phyloP scores from a whole-genome alignment of 1,140 invertebrate genomes.

The Lasaia peninsularis region DNA sequence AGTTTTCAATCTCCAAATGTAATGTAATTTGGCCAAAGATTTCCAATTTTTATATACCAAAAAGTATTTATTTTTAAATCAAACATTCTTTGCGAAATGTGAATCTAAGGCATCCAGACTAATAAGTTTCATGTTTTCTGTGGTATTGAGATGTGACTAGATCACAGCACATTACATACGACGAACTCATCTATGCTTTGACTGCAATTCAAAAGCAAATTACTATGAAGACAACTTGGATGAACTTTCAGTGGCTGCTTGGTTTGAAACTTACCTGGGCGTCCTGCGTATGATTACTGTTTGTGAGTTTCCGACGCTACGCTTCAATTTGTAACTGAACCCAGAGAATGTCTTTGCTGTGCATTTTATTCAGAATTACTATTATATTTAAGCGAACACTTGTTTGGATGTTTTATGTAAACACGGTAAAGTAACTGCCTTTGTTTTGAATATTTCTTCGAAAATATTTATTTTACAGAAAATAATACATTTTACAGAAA shows the following conservation, averaged over 20 bases:
- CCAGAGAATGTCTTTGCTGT: slow-evolving; percentile 45
- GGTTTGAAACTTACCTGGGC: slow-evolving; percentile 37
- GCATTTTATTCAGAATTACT: slow-evolving; percentile 32
- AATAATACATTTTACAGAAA: too few species aligned
- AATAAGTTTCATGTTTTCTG: not conserved
- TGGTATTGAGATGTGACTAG: not conserved
- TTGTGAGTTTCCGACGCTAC: slow-evolving; percentile 49
- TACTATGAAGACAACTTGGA: slow-evolving; percentile 46
- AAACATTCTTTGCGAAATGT: too few species aligned
- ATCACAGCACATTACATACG: not conserved
- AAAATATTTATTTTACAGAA: too few species aligned
- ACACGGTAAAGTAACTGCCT: too few species aligned
- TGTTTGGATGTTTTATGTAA: too few species aligned
- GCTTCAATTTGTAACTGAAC: slow-evolving; percentile 57
- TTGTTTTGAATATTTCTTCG: too few species aligned
- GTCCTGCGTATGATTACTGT: slow-evolving; percentile 60
- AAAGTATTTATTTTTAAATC: too few species aligned
- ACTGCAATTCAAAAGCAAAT: slow-evolving; percentile 45
- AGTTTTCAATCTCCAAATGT: too few species aligned
- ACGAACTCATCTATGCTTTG: slow-evolving; percentile 37
- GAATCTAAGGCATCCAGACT: too few species aligned
- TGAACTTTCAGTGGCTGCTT: slow-evolving; percentile 44
- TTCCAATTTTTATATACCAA: too few species aligned
- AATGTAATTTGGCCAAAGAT: too few species aligned
- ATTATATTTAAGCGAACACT: too few species aligned